Percentiles rank a stretch among this genome's conserved stretches.
These are phyloP conservation scores for Gambusia yucatana DNA, from an alignment of 2,797 vertebrate genomes.

Conservation along the genomic window DNA sequence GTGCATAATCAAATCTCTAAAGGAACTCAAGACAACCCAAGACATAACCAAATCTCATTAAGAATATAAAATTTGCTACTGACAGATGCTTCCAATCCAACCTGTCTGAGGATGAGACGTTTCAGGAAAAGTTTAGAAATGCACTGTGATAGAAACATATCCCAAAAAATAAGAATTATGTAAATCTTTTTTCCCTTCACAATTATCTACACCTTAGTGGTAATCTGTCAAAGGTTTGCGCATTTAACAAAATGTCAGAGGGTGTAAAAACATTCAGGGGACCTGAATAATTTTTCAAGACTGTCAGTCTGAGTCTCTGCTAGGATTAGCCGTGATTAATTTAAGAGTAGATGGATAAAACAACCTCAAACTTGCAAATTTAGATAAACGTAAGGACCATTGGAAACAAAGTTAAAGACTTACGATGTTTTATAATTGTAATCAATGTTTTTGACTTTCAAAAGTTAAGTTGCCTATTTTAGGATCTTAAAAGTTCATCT, in stretches of 20 bases:
- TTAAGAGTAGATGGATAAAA: slow-evolving; percentile 33
- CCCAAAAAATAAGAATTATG: not conserved
- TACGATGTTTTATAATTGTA: slow-evolving; percentile 8
- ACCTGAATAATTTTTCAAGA: not conserved
- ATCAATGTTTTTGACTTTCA: slow-evolving; percentile 63
- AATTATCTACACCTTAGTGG: not conserved
- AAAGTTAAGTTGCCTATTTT: slow-evolving; percentile 43
- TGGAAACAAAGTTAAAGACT: not conserved
- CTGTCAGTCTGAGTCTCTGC: slow-evolving; percentile 3
- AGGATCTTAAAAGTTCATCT: slow-evolving; percentile 59
- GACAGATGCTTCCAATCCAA: not conserved
- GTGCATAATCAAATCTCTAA: not conserved
- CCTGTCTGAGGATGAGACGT: not conserved
- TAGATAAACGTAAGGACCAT: slow-evolving; percentile 9
- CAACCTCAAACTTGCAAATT: slow-evolving; percentile 22
- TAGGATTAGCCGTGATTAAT: slow-evolving; percentile 62
- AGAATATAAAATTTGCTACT: not conserved
- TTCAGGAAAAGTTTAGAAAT: not conserved
- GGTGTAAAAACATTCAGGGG: not conserved
- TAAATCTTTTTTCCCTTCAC: not conserved
- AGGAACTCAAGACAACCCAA: not conserved
- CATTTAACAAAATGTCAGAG: no score
- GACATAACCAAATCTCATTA: not conserved
- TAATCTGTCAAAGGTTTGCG: not conserved
- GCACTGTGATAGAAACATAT: not conserved